Evolutionary conservation across 2,888 invertebrate genomes (phyloP).

Genomic region (Cheiracanthium punctorium): DNA sequence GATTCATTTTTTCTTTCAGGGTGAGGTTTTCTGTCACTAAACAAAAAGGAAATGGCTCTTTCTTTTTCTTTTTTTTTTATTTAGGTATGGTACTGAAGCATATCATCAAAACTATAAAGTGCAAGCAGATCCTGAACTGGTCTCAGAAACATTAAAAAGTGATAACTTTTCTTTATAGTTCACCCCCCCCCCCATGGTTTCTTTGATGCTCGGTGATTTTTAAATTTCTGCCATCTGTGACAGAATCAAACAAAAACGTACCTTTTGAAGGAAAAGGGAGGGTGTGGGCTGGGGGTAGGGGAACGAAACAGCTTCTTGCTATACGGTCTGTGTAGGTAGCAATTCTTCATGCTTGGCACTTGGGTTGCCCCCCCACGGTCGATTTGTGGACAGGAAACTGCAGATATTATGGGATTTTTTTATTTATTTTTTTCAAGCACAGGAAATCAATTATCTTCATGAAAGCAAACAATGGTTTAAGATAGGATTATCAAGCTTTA

Average conservation of each 20-base stretch:
- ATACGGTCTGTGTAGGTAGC: not conserved
- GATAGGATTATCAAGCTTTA: no score
- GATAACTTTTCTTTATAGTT: not conserved
- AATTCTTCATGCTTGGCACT: not conserved
- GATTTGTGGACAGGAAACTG: constrained; percentile 23
- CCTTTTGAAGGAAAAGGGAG: not conserved
- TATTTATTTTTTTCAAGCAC: no score
- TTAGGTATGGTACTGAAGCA: not conserved
- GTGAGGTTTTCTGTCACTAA: no score
- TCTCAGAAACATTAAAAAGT: not conserved
- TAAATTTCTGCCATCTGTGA: constrained; percentile 10
- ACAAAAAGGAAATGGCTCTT: no score
- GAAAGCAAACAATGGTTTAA: no score
- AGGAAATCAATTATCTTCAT: constrained; percentile 12
- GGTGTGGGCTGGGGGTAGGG: no score
- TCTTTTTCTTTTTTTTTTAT: no score
- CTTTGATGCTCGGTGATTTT: not conserved
- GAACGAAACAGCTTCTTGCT: no score
- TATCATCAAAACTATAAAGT: not conserved
- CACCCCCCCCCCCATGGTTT: not conserved
- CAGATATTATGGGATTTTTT: constrained; percentile 24
- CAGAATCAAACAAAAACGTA: not conserved
- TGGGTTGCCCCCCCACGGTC: constrained; percentile 11
- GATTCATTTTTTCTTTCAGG: no score
- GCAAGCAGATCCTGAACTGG: not conserved